A percentile compares a stretch with the other conserved stretches of the same genome.
Conservation (phyloP, 2,113 vertebrate genomes). For the Brienomyrus brachyistius region DNA sequence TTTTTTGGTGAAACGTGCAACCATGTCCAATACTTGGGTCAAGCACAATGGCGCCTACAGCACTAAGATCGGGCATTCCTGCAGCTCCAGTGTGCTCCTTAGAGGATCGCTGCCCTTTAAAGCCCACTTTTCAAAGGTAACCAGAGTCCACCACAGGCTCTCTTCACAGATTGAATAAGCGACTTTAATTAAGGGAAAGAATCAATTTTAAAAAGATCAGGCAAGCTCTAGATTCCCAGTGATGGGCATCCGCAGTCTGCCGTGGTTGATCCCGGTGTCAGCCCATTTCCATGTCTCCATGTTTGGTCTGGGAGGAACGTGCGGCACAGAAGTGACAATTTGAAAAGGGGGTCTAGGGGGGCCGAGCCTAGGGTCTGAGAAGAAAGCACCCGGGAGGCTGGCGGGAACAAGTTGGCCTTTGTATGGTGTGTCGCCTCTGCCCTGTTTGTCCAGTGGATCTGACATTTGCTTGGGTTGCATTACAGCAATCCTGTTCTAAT, state of each 20-base stretch:
- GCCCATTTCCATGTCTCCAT: background rate
- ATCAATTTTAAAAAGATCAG: constrained; percentile 17
- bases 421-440: constrained; percentile 44
- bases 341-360: background rate
- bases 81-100: constrained; percentile 17
- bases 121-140: constrained; percentile 19
- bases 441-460: constrained; percentile 48
- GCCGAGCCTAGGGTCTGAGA: constrained; percentile 28
- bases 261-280: background rate
- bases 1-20: background rate
- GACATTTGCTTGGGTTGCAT: constrained; percentile 54
- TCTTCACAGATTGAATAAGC: constrained; percentile 11
- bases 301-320: background rate
- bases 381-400: constrained; percentile 37
- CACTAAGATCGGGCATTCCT: constrained; percentile 13
- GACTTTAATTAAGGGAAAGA: constrained; percentile 15
- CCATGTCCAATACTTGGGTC: background rate
- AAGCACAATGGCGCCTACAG: constrained; percentile 8
- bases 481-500: constrained; percentile 63
- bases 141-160: constrained; percentile 3
- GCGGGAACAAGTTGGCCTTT: constrained; percentile 49
- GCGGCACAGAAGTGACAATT: background rate
- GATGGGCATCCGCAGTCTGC: background rate
- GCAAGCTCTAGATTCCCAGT: background rate
- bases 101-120: constrained; percentile 23